Conservation (phyloP, 2,888 invertebrate genomes). For the Caenorhabditis afra region DNA sequence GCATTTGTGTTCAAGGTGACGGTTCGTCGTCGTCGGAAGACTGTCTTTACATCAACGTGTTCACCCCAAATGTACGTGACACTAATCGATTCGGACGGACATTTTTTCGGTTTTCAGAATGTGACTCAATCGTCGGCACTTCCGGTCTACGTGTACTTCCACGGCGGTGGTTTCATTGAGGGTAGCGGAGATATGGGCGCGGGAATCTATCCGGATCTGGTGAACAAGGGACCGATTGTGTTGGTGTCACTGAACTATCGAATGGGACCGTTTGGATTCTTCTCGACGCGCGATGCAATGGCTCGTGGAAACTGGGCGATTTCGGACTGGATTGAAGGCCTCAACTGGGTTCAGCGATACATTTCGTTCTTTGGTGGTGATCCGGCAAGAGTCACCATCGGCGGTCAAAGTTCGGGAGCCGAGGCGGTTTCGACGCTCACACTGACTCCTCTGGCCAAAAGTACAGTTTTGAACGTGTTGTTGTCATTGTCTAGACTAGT, state of each 20-base stretch:
- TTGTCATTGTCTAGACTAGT: no score
- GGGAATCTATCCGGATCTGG: constrained; percentile 59
- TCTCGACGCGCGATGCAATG: constrained; percentile 58
- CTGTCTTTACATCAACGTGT: constrained; percentile 63
- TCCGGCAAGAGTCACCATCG: constrained; percentile 56
- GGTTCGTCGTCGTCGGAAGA: constrained; percentile 44
- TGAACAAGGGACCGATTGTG: constrained; percentile 58
- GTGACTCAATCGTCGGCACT: constrained; percentile 45
- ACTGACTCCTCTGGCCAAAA: constrained; percentile 49
- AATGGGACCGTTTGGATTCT: constrained; percentile 66
- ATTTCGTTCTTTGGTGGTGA: constrained; percentile 64
- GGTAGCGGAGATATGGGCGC: constrained; percentile 60
- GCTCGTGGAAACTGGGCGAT: constrained; percentile 65
- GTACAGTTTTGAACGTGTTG: no score
- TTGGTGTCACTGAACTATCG: constrained; percentile 64
- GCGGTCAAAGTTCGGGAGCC: constrained; percentile 65
- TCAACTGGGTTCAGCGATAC: constrained; percentile 65
- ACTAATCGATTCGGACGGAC: not conserved
- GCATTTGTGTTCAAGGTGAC: constrained; percentile 50
- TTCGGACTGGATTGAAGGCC: constrained; percentile 60
- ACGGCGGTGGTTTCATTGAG: constrained; percentile 64
- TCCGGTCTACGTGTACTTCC: constrained; percentile 62
- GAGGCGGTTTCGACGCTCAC: constrained; percentile 64
- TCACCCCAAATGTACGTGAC: constrained; percentile 51
- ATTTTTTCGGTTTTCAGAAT: constrained; percentile 33